Conservation (phyloP, 23 tunicate species). For the Trididemnum clinides region DNA sequence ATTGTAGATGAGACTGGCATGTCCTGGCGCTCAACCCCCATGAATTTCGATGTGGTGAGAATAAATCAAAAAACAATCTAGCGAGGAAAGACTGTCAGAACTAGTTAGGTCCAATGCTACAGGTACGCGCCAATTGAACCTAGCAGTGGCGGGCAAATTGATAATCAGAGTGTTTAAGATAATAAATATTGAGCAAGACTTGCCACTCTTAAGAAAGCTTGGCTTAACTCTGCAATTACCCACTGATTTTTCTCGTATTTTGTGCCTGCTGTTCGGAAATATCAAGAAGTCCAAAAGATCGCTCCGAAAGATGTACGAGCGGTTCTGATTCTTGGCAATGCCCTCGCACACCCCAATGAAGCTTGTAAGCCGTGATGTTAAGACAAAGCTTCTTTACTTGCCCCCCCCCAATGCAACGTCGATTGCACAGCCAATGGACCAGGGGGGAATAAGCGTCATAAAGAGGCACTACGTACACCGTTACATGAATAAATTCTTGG, state of each 20-base stretch:
- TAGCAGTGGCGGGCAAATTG: background rate
- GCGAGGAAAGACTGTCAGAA: slow-evolving; percentile 3
- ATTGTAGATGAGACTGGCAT: background rate
- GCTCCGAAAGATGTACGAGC: slow-evolving; percentile 12
- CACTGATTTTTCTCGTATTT: background rate
- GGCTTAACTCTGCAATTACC: background rate
- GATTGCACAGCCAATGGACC: background rate
- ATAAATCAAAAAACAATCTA: background rate
- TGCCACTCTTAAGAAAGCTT: background rate
- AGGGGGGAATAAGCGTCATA: background rate
- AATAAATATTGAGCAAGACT: background rate
- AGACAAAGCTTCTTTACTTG: background rate
- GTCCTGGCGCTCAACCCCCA: slow-evolving; percentile 11
- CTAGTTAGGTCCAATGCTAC: slow-evolving; percentile 6
- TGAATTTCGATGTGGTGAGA: slow-evolving; percentile 18
- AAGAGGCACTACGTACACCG: slow-evolving; percentile 8
- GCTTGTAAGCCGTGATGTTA: background rate
- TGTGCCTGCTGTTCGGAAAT: slow-evolving; percentile 24
- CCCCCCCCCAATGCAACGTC: slow-evolving; percentile 3
- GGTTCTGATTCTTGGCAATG: background rate
- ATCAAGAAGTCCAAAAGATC: slow-evolving; percentile 13
- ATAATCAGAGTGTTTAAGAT: background rate
- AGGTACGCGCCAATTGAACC: background rate
- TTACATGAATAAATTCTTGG: background rate
- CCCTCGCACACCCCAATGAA: background rate